Evolutionary conservation across 2,888 invertebrate genomes (phyloP).

Genomic region (Lithophane semibrunnea): DNA sequence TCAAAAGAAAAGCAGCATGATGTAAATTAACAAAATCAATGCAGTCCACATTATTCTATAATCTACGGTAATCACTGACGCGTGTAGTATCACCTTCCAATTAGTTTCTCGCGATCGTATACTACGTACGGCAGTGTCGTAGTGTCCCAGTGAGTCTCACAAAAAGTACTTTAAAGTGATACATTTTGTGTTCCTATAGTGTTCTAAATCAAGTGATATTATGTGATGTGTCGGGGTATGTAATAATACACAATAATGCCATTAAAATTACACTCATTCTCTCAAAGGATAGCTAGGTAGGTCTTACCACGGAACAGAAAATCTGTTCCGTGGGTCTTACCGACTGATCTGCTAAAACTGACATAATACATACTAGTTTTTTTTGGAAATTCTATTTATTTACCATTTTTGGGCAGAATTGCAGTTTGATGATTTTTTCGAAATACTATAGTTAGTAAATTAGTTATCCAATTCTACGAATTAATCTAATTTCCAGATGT

Average conservation of each 20-base stretch:
- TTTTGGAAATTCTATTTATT: neutral
- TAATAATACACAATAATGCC: neutral
- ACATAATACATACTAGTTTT: too few species aligned
- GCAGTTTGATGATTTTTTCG: neutral
- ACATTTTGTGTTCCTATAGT: neutral
- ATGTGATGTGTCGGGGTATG: conserved; percentile 50
- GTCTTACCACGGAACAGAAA: too few species aligned
- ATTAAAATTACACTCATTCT: neutral
- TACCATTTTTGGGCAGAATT: neutral
- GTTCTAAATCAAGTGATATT: neutral
- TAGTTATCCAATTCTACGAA: neutral
- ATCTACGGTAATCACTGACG: conserved; percentile 46
- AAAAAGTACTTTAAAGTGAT: neutral
- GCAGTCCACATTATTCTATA: conserved; percentile 6
- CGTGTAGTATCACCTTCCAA: conserved; percentile 58
- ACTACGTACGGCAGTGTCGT: conserved; percentile 2
- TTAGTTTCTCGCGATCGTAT: conserved; percentile 24
- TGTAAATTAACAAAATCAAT: neutral
- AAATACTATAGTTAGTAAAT: neutral
- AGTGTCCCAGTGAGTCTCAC: neutral
- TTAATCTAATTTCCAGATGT: too few species aligned
- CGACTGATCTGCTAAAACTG: neutral
- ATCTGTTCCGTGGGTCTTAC: too few species aligned
- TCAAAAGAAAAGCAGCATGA: too few species aligned
- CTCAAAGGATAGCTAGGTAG: neutral